Evolutionary conservation across 1,140 invertebrate genomes (phyloP).

Genomic region (Camponotus floridanus): DNA sequence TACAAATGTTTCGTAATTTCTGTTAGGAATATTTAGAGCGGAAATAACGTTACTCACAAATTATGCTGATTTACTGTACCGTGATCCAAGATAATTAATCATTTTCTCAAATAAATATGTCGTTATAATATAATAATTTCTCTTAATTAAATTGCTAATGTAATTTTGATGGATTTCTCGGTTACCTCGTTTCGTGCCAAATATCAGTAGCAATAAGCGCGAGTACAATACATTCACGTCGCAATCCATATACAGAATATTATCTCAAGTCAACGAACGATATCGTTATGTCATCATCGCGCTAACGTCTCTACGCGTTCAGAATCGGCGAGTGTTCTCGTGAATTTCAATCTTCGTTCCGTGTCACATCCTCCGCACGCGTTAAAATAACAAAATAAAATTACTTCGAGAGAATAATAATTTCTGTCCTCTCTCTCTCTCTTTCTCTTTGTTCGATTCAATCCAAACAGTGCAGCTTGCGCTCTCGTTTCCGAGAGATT

Average conservation of each 20-base stretch:
- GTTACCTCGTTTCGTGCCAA: not conserved
- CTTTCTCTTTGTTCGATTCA: not conserved
- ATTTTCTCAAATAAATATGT: not conserved
- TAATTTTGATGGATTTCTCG: conserved; percentile 14
- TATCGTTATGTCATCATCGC: conserved; percentile 28
- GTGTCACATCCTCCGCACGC: not conserved
- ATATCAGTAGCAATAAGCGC: conserved; percentile 15
- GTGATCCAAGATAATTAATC: not conserved
- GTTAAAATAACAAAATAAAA: conserved; percentile 28
- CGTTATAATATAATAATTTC: not conserved
- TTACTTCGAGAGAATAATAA: not conserved
- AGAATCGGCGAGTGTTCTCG: not conserved
- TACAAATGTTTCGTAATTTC: not conserved
- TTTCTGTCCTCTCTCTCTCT: not conserved
- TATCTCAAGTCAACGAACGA: conserved; percentile 45
- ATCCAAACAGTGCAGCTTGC: not conserved
- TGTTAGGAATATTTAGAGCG: not conserved
- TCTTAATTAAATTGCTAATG: conserved; percentile 32
- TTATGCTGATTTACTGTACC: not conserved
- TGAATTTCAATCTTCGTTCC: conserved; percentile 30
- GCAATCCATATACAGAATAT: conserved; percentile 11
- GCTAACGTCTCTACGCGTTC: not conserved
- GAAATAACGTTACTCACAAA: not conserved
- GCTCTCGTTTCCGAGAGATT: conserved; percentile 19
- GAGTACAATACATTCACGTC: not conserved